Evolutionary conservation across 2,888 invertebrate genomes (phyloP).

Genomic region (Acanthoscelides obtectus): DNA sequence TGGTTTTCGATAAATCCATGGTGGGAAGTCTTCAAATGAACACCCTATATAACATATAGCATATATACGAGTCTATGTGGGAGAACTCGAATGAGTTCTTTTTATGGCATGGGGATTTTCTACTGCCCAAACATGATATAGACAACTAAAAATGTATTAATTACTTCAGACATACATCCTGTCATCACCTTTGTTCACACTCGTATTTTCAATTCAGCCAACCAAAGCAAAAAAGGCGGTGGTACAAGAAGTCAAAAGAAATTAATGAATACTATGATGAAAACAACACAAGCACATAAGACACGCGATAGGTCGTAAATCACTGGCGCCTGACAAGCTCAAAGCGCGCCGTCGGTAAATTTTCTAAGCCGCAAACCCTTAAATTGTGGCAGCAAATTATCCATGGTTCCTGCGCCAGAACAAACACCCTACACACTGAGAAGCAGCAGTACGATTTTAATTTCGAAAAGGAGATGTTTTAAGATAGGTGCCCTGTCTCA

Average conservation of each 20-base stretch:
- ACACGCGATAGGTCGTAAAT: neutral
- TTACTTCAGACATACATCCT: neutral
- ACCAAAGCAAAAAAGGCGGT: neutral
- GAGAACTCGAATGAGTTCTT: no score
- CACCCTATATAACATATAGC: no score
- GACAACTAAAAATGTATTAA: neutral
- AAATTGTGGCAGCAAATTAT: constrained; percentile 39
- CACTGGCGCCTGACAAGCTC: neutral
- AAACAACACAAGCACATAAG: neutral
- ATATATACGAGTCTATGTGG: no score
- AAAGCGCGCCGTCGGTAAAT: constrained; percentile 18
- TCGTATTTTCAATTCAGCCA: neutral
- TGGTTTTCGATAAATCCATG: no score
- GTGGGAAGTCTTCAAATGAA: no score
- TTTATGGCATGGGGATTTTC: no score
- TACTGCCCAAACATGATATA: no score
- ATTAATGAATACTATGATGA: neutral
- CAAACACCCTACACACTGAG: constrained; percentile 21
- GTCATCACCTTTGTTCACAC: neutral
- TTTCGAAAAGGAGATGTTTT: neutral
- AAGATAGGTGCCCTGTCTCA: no score
- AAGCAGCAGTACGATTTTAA: neutral
- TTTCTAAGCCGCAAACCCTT: constrained; percentile 37
- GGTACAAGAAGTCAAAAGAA: neutral
- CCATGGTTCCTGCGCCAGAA: constrained; percentile 34